Conservation (phyloP, 2,113 vertebrate species). For the Serilophus lunatus region DNA sequence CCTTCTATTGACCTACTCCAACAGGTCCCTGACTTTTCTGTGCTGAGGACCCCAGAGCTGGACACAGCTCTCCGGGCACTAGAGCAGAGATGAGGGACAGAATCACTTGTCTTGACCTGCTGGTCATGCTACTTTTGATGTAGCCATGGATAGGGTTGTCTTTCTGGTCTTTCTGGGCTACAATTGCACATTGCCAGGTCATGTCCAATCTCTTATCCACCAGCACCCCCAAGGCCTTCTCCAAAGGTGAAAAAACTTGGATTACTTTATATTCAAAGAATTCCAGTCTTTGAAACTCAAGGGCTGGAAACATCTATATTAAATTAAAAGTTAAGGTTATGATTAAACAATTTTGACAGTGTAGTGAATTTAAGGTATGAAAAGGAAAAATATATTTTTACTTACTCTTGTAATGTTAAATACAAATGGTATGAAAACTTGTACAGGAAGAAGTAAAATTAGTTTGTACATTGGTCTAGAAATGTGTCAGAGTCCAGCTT, state of each 20-base stretch:
- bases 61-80: not conserved
- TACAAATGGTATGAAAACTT: not conserved
- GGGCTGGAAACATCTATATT: not conserved
- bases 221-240: not conserved
- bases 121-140: not conserved
- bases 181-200: not conserved
- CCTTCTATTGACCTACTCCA: not conserved
- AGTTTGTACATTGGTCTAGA: not conserved
- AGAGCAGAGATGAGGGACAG: not conserved
- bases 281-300: not conserved
- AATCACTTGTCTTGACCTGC: not conserved
- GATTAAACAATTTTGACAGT: not conserved
- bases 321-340: not conserved
- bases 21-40: not conserved
- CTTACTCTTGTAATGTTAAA: not conserved
- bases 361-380: not conserved
- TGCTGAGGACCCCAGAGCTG: not conserved
- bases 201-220: not conserved
- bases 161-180: not conserved
- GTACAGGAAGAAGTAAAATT: not conserved
- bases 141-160: not conserved
- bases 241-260: not conserved
- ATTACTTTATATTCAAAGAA: not conserved
- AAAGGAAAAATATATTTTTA: not conserved
- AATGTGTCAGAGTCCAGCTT: not conserved